These are phyloP conservation scores for Sabellastarte sp. DNA, from an alignment of 2,888 invertebrate genomes.

Conservation along the genomic window DNA sequence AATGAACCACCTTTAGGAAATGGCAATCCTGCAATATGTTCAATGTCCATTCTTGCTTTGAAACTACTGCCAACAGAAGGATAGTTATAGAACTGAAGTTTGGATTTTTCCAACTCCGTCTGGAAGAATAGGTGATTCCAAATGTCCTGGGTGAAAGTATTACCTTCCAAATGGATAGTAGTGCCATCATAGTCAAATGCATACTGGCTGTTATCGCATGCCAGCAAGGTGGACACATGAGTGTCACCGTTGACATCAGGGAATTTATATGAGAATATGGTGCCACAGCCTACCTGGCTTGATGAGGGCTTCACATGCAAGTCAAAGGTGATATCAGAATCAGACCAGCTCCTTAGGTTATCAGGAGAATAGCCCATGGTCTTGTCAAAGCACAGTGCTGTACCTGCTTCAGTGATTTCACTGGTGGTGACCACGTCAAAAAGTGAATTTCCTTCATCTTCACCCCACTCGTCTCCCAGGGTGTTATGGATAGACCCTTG, in stretches of 20 bases:
- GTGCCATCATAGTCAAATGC: no score
- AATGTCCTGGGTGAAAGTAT: no score
- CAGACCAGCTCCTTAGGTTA: slow-evolving; percentile 28
- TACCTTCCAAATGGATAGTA: no score
- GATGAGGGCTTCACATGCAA: slow-evolving; percentile 30
- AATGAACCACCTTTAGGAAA: slow-evolving; percentile 34
- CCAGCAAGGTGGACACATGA: no score
- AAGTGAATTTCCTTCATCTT: not conserved
- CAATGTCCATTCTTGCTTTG: no score
- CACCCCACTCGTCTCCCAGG: slow-evolving; percentile 32
- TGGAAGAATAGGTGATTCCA: no score
- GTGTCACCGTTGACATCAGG: no score
- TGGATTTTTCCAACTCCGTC: no score
- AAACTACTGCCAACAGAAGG: no score
- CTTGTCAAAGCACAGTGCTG: slow-evolving; percentile 6
- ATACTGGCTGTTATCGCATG: no score
- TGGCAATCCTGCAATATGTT: no score
- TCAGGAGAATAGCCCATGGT: slow-evolving; percentile 13
- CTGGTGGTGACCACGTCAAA: not conserved
- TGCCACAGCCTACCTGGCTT: slow-evolving; percentile 24
- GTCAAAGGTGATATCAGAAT: slow-evolving; percentile 33
- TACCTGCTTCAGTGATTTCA: not conserved
- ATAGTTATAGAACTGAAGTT: no score
- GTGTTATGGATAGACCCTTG: slow-evolving; percentile 23
- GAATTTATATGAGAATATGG: slow-evolving; percentile 16